Percentiles rank a stretch among this genome's conserved stretches.
Conservation (phyloP, 2,888 invertebrate species). For the Anarsia innoxiella region DNA sequence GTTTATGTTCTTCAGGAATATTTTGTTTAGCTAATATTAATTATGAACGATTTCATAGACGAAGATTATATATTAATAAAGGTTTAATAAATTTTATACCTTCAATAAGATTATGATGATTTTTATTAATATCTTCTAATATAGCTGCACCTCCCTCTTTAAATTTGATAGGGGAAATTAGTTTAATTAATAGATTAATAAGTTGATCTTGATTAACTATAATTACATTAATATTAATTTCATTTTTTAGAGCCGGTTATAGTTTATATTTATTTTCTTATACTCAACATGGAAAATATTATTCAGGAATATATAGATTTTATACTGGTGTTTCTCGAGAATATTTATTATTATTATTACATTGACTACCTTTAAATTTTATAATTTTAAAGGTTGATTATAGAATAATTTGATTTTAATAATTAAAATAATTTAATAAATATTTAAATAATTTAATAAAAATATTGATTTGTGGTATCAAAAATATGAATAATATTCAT, state of each 20-base stretch:
- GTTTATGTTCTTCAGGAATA: slow-evolving; percentile 78
- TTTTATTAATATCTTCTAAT: slow-evolving; percentile 78
- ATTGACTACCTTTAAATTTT: slow-evolving; percentile 79
- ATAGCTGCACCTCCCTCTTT: slow-evolving; percentile 80
- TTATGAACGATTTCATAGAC: slow-evolving; percentile 77
- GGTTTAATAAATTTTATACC: slow-evolving; percentile 77
- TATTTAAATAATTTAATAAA: no score
- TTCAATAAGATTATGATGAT: slow-evolving; percentile 77
- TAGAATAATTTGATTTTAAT: slow-evolving; percentile 67
- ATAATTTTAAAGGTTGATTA: slow-evolving; percentile 73
- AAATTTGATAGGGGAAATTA: slow-evolving; percentile 81
- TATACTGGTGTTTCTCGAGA: slow-evolving; percentile 66
- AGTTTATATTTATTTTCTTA: slow-evolving; percentile 78
- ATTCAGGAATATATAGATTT: slow-evolving; percentile 66
- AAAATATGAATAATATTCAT: slow-evolving; percentile 65
- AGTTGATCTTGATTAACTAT: slow-evolving; percentile 66
- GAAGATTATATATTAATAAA: slow-evolving; percentile 78
- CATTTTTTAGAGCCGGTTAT: slow-evolving; percentile 80
- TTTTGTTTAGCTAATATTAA: slow-evolving; percentile 79
- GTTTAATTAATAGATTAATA: slow-evolving; percentile 76
- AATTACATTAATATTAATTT: slow-evolving; percentile 71
- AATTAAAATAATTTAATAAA: slow-evolving; percentile 83
- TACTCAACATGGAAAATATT: slow-evolving; percentile 76
- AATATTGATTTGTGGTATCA: slow-evolving; percentile 81
- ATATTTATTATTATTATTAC: slow-evolving; percentile 76